Percentiles rank a stretch among this genome's conserved stretches.
Evolutionary conservation across 2,888 invertebrate genomes (phyloP).

Genomic region (Dyspetes luteomarginatus): DNA sequence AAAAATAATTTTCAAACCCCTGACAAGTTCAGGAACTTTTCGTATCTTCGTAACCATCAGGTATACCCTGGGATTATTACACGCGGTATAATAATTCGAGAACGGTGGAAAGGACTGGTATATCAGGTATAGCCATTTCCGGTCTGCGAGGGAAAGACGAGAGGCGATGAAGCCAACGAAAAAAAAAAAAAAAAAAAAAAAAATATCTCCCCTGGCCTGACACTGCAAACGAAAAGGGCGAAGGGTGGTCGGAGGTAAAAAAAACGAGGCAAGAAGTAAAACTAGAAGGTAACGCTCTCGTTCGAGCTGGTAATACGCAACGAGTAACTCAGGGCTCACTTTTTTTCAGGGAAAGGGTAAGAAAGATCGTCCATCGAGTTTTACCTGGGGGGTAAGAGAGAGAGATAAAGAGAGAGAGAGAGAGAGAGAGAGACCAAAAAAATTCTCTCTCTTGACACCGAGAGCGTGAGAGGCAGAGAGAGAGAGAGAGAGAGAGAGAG

Average conservation of each 20-base stretch:
- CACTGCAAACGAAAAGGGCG: constrained; percentile 12
- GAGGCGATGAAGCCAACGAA: constrained; percentile 6
- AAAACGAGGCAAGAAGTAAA: constrained; percentile 2
- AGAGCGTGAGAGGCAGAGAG: background rate
- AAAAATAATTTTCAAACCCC: background rate
- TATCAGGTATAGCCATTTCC: constrained; percentile 52
- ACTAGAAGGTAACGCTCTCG: constrained; percentile 25
- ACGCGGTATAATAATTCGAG: background rate
- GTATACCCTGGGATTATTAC: background rate
- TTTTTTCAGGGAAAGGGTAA: constrained; percentile 50
- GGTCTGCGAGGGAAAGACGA: background rate
- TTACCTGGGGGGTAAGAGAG: background rate
- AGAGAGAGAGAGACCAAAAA: constrained; percentile 1
- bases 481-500: constrained; percentile 17
- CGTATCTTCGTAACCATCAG: constrained; percentile 1
- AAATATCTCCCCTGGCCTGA: constrained; percentile 16
- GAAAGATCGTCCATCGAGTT: constrained; percentile 25
- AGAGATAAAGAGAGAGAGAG: background rate
- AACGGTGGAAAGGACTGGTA: background rate
- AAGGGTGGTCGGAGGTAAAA: constrained; percentile 22
- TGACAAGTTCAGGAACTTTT: background rate
- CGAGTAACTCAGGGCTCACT: constrained; percentile 6
- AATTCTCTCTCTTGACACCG: constrained; percentile 1
- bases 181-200: constrained; percentile 16
- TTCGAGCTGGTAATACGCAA: constrained; percentile 40